Evolutionary conservation across 2,113 vertebrate genomes (phyloP).

Genomic region (Ailuropoda melanoleuca): DNA sequence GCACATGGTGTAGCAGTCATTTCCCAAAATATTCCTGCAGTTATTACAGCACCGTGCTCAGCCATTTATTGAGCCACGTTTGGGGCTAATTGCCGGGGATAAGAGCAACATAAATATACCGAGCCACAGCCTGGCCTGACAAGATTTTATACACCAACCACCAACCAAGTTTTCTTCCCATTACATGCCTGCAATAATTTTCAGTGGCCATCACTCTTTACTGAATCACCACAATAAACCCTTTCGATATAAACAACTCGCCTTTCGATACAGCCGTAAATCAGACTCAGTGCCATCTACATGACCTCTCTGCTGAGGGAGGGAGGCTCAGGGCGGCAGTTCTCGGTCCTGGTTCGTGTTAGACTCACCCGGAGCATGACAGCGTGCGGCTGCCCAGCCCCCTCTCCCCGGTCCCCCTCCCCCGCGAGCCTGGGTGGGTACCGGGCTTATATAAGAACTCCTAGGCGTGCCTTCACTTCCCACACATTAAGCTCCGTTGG

Average conservation of each 20-base stretch:
- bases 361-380: background rate
- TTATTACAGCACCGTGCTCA: background rate
- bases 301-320: background rate
- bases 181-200: slow-evolving; percentile 25
- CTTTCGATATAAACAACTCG: slow-evolving; percentile 50
- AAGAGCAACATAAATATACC: slow-evolving; percentile 69
- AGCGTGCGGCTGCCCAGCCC: background rate
- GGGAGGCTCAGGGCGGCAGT: background rate
- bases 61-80: slow-evolving; percentile 19
- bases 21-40: slow-evolving; percentile 24
- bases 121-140: slow-evolving; percentile 58
- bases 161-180: slow-evolving; percentile 46
- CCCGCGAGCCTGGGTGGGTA: background rate
- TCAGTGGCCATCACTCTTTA: slow-evolving; percentile 50
- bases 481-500: background rate
- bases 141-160: slow-evolving; percentile 58
- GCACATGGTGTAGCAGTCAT: background rate
- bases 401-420: background rate
- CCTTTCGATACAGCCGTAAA: slow-evolving; percentile 46
- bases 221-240: slow-evolving; percentile 73
- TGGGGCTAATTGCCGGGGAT: slow-evolving; percentile 71
- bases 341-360: fast-evolving
- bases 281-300: background rate
- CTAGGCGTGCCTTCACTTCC: background rate
- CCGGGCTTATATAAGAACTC: background rate